Percentiles rank a stretch among this genome's conserved stretches.
Conservation (phyloP, 2,888 invertebrate species). For the Dastarcus helophoroides region DNA sequence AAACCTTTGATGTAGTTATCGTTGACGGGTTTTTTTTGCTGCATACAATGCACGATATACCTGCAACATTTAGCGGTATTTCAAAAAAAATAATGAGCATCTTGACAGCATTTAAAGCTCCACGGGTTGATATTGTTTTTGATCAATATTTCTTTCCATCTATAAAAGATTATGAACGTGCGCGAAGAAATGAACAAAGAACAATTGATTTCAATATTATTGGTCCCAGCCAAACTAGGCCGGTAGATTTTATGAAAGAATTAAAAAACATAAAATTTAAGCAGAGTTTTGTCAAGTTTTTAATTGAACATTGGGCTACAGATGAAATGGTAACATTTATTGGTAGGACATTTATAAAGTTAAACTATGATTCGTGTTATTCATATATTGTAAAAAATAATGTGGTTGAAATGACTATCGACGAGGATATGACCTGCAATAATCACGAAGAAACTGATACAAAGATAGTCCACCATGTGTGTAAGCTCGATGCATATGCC, state of each 20-base stretch:
- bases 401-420: slow-evolving; percentile 5
- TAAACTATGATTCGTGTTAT: slow-evolving; percentile 9
- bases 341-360: slow-evolving; percentile 13
- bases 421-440: slow-evolving; percentile 6
- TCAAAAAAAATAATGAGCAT: slow-evolving; percentile 16
- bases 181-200: slow-evolving; percentile 9
- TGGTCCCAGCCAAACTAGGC: slow-evolving; percentile 13
- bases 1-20: slow-evolving; percentile 13
- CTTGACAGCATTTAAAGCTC: slow-evolving; percentile 5
- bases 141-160: slow-evolving; percentile 13
- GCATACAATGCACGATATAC: slow-evolving; percentile 18
- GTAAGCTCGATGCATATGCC: slow-evolving; percentile 6
- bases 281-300: slow-evolving; percentile 17
- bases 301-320: slow-evolving; percentile 14
- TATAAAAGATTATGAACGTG: slow-evolving; percentile 16
- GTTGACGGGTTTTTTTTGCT: slow-evolving; percentile 22
- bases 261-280: slow-evolving; percentile 17
- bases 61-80: slow-evolving; percentile 16
- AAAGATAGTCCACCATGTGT: slow-evolving; percentile 9
- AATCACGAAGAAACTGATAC: slow-evolving; percentile 9
- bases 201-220: slow-evolving; percentile 12
- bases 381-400: slow-evolving; percentile 18
- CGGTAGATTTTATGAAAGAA: slow-evolving; percentile 17
- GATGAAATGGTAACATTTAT: slow-evolving; percentile 16
- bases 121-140: slow-evolving; percentile 9